Conservation (phyloP, 2,113 vertebrate species). For the Todiramphus chloris region DNA sequence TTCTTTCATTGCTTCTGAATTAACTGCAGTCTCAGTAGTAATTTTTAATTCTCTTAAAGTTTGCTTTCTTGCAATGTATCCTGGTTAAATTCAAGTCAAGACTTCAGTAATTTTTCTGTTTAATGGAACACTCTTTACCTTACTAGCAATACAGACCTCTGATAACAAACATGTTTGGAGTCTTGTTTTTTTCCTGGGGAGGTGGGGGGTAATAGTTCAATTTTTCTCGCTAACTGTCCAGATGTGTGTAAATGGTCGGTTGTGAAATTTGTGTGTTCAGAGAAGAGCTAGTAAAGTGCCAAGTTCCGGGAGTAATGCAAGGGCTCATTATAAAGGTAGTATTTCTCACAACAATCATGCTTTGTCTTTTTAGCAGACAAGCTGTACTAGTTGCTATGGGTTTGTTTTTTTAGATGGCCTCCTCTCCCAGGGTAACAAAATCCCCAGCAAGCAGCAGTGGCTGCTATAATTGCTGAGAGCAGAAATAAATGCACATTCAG, state of each 20-base stretch:
- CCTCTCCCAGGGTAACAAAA: constrained; percentile 21
- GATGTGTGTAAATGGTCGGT: not conserved
- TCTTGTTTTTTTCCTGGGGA: not conserved
- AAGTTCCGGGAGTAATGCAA: not conserved
- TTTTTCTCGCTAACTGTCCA: not conserved
- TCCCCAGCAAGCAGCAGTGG: not conserved
- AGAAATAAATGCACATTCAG: constrained; percentile 7
- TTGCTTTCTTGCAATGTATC: not conserved
- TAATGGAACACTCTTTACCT: not conserved
- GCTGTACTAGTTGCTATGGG: not conserved
- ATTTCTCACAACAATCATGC: not conserved
- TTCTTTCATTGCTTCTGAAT: not conserved
- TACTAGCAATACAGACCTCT: not conserved
- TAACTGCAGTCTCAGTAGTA: not conserved
- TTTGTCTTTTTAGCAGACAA: not conserved
- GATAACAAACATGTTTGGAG: not conserved
- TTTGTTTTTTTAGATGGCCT: constrained; percentile 33
- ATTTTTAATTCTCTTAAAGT: not conserved
- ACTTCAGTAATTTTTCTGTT: not conserved
- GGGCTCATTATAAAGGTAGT: not conserved
- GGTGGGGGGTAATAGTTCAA: not conserved
- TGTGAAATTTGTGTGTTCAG: not conserved
- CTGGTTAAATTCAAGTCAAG: not conserved
- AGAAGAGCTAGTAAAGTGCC: not conserved
- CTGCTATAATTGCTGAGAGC: not conserved